Evolutionary conservation across 1,140 invertebrate species (phyloP).

Genomic region (Contarinia nasturtii): DNA sequence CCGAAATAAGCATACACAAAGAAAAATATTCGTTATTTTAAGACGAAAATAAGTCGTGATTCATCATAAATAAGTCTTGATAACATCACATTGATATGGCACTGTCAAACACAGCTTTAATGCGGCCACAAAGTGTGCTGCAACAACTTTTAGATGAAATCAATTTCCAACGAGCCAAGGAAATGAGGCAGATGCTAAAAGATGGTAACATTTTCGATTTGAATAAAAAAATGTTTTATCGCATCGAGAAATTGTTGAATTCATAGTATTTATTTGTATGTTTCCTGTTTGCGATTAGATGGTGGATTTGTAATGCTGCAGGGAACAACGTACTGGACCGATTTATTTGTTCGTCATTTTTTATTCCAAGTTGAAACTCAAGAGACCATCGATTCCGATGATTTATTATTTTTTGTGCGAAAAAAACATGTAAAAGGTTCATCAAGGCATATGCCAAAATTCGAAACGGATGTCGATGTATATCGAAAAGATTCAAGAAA

Average conservation of each 20-base stretch:
- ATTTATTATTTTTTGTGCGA: constrained; percentile 87
- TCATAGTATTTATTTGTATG: too few relatives aligned
- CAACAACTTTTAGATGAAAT: constrained; percentile 77
- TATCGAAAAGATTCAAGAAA: constrained; percentile 94
- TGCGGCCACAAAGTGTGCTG: constrained; percentile 42
- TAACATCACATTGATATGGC: too few relatives aligned
- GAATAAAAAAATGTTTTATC: not conserved
- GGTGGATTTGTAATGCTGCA: constrained; percentile 77
- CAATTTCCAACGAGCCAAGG: constrained; percentile 74
- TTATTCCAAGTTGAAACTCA: constrained; percentile 61
- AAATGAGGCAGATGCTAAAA: constrained; percentile 69
- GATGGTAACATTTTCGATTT: constrained; percentile 39
- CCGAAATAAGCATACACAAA: too few relatives aligned
- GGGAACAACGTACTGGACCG: constrained; percentile 89
- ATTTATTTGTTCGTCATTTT: constrained; percentile 87
- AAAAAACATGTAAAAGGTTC: constrained; percentile 77
- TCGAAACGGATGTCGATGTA: constrained; percentile 85
- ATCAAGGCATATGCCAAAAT: constrained; percentile 69
- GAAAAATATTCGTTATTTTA: too few relatives aligned
- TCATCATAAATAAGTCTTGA: too few relatives aligned
- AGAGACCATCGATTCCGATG: constrained; percentile 72
- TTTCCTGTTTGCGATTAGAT: too few relatives aligned
- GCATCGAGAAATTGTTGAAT: too few relatives aligned
- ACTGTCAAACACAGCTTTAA: constrained; percentile 31
- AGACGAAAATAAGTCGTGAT: too few relatives aligned